phyloP scores from a whole-genome alignment of 2,113 vertebrate species.

The Anthoscopus minutus region DNA sequence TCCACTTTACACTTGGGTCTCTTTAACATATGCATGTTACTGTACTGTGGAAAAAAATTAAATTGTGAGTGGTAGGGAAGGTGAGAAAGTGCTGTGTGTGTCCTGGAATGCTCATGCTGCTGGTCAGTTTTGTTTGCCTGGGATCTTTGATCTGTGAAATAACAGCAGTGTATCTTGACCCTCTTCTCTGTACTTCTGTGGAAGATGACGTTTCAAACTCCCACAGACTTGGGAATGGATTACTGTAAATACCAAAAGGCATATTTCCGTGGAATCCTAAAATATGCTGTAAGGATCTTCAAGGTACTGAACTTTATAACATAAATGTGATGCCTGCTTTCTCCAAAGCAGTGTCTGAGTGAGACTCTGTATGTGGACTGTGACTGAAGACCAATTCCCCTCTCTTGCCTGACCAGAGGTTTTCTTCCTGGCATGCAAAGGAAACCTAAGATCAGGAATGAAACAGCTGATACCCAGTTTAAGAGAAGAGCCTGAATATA shows the following conservation, averaged over 20 bases:
- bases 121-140: background rate
- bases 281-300: background rate
- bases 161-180: background rate
- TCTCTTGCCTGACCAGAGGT: background rate
- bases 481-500: background rate
- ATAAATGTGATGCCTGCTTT: background rate
- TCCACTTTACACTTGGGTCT: background rate
- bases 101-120: fast-evolving
- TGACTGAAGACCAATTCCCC: background rate
- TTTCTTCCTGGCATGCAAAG: background rate
- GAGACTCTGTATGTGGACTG: background rate
- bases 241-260: background rate
- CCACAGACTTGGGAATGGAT: background rate
- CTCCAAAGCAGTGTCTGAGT: background rate
- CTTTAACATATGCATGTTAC: background rate
- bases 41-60: background rate
- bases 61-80: background rate
- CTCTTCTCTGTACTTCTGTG: background rate
- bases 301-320: background rate
- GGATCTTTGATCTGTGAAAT: background rate
- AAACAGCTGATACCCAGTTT: background rate
- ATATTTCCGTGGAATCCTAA: background rate
- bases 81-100: background rate
- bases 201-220: background rate
- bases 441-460: background rate